phyloP scores from a whole-genome alignment of 2,888 invertebrate genomes.

The Scaptomyza flava region DNA sequence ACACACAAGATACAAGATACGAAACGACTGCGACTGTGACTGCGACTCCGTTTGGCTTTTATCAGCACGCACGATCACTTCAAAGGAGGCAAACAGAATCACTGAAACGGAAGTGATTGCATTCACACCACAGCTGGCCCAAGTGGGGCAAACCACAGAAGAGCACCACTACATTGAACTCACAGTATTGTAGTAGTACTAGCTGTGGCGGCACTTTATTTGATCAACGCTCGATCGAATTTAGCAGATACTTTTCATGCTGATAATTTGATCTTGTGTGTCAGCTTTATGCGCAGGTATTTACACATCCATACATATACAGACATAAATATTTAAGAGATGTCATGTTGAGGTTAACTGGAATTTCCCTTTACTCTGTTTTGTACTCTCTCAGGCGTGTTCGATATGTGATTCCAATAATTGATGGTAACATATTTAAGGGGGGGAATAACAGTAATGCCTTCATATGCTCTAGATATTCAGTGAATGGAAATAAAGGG shows the following conservation, averaged over 20 bases:
- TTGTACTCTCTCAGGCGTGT: conserved; percentile 25
- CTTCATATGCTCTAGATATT: not conserved
- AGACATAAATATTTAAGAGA: conserved; percentile 9
- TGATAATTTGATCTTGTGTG: conserved; percentile 71
- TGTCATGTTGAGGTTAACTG: conserved; percentile 69
- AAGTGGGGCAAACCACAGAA: conserved; percentile 27
- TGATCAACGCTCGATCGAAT: conserved; percentile 56
- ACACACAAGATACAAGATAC: conserved; percentile 58
- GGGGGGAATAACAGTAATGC: conserved; percentile 6
- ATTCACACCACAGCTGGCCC: conserved; percentile 67
- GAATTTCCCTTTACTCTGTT: conserved; percentile 36
- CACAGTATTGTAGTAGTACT: not conserved
- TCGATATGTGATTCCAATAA: conserved; percentile 44
- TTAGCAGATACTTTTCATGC: conserved; percentile 53
- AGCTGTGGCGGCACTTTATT: conserved; percentile 50
- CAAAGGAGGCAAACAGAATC: conserved; percentile 62
- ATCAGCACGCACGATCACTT: conserved; percentile 79
- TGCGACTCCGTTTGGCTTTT: conserved; percentile 56
- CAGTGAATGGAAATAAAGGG: conserved; percentile 14
- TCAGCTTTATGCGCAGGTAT: conserved; percentile 51
- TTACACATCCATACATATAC: conserved; percentile 12
- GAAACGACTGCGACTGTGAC: conserved; percentile 27
- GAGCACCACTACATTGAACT: conserved; percentile 13
- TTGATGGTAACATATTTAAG: conserved; percentile 53
- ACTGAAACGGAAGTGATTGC: conserved; percentile 76